phyloP scores from a whole-genome alignment of 2,888 invertebrate genomes.

The Torymus aiolomorphi region DNA sequence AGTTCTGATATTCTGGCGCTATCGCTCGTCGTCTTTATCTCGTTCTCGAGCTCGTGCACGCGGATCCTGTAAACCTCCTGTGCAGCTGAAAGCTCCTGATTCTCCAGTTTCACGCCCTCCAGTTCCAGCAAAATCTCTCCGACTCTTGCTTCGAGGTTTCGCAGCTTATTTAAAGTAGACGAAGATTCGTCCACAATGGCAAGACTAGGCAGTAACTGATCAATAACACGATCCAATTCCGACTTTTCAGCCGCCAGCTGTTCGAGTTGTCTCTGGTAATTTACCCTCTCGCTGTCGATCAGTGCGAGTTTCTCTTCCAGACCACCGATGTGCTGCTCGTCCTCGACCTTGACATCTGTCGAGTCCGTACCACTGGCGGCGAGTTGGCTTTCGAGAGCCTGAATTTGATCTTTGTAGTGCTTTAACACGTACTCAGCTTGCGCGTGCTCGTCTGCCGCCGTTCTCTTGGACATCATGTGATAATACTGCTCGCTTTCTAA shows the following conservation, averaged over 20 bases:
- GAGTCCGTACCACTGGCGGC: too few relatives aligned
- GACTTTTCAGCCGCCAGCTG: conserved; percentile 47
- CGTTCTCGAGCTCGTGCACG: conserved; percentile 62
- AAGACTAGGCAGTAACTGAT: neutral
- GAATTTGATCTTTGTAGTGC: conserved; percentile 12
- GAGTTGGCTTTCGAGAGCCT: too few relatives aligned
- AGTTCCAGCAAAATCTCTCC: conserved; percentile 38
- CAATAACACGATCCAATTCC: conserved; percentile 44
- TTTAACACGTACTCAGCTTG: neutral
- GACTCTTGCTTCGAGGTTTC: conserved; percentile 4
- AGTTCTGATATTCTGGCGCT: conserved; percentile 55
- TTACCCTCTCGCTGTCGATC: conserved; percentile 38
- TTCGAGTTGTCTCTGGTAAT: conserved; percentile 51
- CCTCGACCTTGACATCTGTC: neutral
- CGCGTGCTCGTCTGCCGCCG: too few relatives aligned
- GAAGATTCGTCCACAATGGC: conserved; percentile 12
- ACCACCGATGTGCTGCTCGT: neutral
- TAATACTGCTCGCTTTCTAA: neutral
- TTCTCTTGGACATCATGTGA: too few relatives aligned
- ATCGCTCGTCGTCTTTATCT: conserved; percentile 59
- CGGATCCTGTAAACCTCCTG: conserved; percentile 60
- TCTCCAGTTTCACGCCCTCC: conserved; percentile 54
- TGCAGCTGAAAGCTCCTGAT: conserved; percentile 57
- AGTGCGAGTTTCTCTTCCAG: conserved; percentile 40
- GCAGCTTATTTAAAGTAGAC: conserved; percentile 25